Conservation (phyloP, 1,140 invertebrate species). For the Prorops nasuta region DNA sequence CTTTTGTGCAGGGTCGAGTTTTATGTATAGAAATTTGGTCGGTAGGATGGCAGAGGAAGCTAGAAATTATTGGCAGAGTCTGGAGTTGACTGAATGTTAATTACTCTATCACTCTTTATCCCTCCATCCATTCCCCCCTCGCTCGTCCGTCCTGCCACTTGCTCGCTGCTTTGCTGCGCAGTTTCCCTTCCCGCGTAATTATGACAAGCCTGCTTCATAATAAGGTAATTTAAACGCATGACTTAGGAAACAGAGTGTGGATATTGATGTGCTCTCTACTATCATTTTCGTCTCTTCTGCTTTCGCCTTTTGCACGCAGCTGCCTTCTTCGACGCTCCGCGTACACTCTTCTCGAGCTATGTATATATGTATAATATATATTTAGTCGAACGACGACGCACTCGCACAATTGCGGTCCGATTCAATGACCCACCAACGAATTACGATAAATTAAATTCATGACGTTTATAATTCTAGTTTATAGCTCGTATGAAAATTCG, state of each 20-base stretch:
- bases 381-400: too few relatives aligned
- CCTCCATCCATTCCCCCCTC: not conserved
- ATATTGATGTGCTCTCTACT: conserved; percentile 22
- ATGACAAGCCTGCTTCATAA: conserved; percentile 19
- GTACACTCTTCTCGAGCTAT: too few relatives aligned
- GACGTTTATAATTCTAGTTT: too few relatives aligned
- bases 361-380: too few relatives aligned
- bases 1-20: too few relatives aligned
- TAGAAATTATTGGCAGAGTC: conserved; percentile 38
- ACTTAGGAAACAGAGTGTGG: conserved; percentile 29
- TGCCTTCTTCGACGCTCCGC: too few relatives aligned
- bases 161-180: too few relatives aligned
- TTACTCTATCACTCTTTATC: conserved; percentile 35
- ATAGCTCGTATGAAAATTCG: too few relatives aligned
- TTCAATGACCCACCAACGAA: too few relatives aligned
- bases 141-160: not conserved
- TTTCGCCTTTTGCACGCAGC: conserved; percentile 8
- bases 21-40: too few relatives aligned
- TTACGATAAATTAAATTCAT: too few relatives aligned
- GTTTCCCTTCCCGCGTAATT: conserved; percentile 1
- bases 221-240: conserved; percentile 47
- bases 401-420: too few relatives aligned
- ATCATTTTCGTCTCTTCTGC: conserved; percentile 21
- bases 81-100: conserved; percentile 44
- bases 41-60: conserved; percentile 23